Base-by-base conservation (phyloP, 2,113 vertebrate species). In the Nesoenas mayeri region DNA sequence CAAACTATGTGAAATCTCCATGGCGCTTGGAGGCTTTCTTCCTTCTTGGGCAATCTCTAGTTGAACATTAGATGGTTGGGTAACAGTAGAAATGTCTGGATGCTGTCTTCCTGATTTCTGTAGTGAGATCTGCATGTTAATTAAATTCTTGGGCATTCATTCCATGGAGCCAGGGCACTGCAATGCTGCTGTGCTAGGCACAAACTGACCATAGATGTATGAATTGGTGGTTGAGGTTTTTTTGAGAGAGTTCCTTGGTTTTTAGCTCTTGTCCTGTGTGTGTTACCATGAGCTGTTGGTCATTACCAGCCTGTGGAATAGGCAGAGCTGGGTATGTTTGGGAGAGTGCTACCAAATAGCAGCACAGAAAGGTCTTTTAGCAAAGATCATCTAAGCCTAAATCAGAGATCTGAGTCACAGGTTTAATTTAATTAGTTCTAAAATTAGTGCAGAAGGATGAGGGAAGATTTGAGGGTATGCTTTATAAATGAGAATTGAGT, bases 341-440 rank as follows among this genome's bases (percentile, higher is more conserved):
- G 85, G 47, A 57, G 22, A 83, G 36, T 16, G 57, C 36, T 94
- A 67, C 81, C 71, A 51, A 66, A 32, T 70, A 79, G 75, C 57
- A 51, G 67, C 67, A n/a, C 0, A 2, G 40, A 79, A 69, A 87
- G 67, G 34, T 75, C 78, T 83, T 42, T 19, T 71, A 57, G 72
- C 3, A 10, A 75, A n/a, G 72, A 71, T 57, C 31, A 2, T 44
- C n/a, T 54, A 81, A 85, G 61, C 57, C 48, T 61, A 83, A 87
- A 79, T 75, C 12, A 6, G 85, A 79, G 92, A 89, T 47, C 34
- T 57, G 67, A 95, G 85, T 94, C 92, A 94, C 89, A 86, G 51
- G 34, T 85, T 86, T 93, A 69, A 86, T 71, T 89, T 94, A 86
- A 92, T 83, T 89, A 82, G 47, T 2, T 94, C 89, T 94, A 89